Percentiles rank a stretch among this genome's conserved stretches.
Conservation (phyloP, 1,140 invertebrate genomes). For the Triops longicaudatus region DNA sequence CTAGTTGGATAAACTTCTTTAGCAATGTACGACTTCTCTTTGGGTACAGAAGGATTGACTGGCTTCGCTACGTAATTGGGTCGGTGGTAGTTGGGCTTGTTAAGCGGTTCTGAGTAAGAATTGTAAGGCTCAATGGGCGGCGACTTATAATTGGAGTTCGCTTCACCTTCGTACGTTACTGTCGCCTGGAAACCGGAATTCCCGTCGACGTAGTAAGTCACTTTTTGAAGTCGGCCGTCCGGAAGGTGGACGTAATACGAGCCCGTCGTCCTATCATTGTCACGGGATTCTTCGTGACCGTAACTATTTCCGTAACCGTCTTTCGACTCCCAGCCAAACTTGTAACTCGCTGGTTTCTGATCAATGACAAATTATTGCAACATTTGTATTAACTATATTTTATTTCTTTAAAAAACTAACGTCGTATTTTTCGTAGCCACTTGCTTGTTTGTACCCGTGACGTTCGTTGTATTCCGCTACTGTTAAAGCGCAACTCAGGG, state of each 20-base stretch:
- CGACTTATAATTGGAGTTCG: neutral
- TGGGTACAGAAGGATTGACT: neutral
- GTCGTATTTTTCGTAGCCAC: neutral
- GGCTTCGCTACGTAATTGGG: neutral
- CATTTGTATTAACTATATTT: neutral
- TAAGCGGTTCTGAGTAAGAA: neutral
- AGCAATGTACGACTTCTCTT: neutral
- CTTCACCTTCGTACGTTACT: slow-evolving; percentile 4
- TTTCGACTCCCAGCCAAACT: slow-evolving; percentile 33
- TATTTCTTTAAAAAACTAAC: neutral
- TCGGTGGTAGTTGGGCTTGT: neutral
- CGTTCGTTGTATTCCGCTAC: no score
- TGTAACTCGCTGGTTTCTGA: slow-evolving; percentile 28
- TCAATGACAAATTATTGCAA: neutral
- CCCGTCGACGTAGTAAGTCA: slow-evolving; percentile 23
- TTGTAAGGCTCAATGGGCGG: neutral
- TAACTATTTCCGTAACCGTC: slow-evolving; percentile 32
- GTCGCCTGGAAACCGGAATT: slow-evolving; percentile 22
- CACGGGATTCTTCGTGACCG: slow-evolving; percentile 32
- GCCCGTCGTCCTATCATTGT: slow-evolving; percentile 29
- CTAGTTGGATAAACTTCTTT: neutral
- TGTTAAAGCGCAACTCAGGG: no score
- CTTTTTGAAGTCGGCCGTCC: slow-evolving; percentile 10
- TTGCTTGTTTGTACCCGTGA: no score
- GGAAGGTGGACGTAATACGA: slow-evolving; percentile 1